Evolutionary conservation across 64 coral and sea anemone species (phyloP).

Genomic region (Stylophora pistillata): DNA sequence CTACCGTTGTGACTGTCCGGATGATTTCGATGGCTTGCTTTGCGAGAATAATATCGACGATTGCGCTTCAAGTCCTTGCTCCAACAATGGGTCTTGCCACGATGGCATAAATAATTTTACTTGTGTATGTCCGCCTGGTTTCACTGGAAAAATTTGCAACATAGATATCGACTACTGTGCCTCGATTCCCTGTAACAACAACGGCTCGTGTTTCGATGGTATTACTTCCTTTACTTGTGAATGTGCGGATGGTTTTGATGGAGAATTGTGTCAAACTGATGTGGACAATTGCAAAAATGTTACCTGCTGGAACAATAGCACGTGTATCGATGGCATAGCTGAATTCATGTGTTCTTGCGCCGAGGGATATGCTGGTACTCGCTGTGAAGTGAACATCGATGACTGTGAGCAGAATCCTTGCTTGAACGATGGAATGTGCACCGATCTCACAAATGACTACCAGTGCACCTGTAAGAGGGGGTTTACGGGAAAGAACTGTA

Average conservation of each 20-base stretch:
- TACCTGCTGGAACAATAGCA: background rate
- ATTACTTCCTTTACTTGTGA: background rate
- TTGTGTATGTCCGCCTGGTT: slow-evolving; percentile 22
- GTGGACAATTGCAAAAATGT: background rate
- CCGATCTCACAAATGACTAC: slow-evolving; percentile 10
- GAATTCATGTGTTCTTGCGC: background rate
- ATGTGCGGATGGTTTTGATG: slow-evolving; percentile 7
- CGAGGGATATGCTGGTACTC: background rate
- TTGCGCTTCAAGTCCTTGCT: slow-evolving; percentile 37
- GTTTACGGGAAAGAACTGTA: slow-evolving; percentile 3
- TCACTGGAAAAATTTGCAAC: slow-evolving; percentile 33
- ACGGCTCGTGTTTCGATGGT: slow-evolving; percentile 5
- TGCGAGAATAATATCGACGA: slow-evolving; percentile 49
- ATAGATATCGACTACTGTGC: slow-evolving; percentile 4
- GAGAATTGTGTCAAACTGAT: slow-evolving; percentile 2
- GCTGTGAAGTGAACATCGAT: slow-evolving; percentile 19
- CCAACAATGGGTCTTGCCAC: slow-evolving; percentile 15
- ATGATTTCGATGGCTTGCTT: slow-evolving; percentile 1
- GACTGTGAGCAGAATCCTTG: slow-evolving; percentile 13
- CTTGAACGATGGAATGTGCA: slow-evolving; percentile 2
- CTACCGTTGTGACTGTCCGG: background rate
- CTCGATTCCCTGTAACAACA: background rate
- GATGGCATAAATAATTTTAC: slow-evolving; percentile 11
- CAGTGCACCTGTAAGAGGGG: background rate
- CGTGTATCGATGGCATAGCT: background rate